Percentiles rank a stretch among this genome's conserved stretches.
phyloP scores from a whole-genome alignment of 2,888 invertebrate genomes.

The Heliothis peltigera region DNA sequence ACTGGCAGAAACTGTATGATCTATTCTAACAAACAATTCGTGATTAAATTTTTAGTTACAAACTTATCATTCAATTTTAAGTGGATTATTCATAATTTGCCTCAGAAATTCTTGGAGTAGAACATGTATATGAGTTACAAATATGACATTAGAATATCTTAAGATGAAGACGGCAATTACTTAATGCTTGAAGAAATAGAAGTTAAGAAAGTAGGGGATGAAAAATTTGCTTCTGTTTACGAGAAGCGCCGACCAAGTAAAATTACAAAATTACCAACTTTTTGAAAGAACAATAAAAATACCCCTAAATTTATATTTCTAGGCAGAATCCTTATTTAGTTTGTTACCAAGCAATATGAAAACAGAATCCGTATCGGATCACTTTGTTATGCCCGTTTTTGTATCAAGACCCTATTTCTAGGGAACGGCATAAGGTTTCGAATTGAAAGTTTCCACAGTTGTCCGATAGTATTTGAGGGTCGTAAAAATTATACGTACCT shows the following conservation, averaged over 20 bases:
- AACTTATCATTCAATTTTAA: too few species aligned
- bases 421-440: constrained; percentile 17
- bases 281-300: not conserved
- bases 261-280: not conserved
- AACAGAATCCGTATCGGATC: constrained; percentile 29
- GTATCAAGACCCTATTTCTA: constrained; percentile 34
- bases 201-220: not conserved
- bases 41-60: too few species aligned
- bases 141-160: too few species aligned
- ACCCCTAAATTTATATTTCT: constrained; percentile 1
- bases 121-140: too few species aligned
- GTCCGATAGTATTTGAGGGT: constrained; percentile 4
- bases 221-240: too few species aligned
- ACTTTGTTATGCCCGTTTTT: constrained; percentile 40
- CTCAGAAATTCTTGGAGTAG: too few species aligned
- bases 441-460: constrained; percentile 11
- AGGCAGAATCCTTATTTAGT: not conserved
- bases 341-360: constrained; percentile 7
- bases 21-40: too few species aligned
- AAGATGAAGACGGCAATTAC: too few species aligned
- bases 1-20: too few species aligned
- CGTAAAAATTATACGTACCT: constrained; percentile 8
- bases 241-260: too few species aligned
- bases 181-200: not conserved
- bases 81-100: too few species aligned